These are phyloP conservation scores for Macquaria ambigua DNA, from an alignment of 2,113 vertebrate genomes.

Conservation along the genomic window DNA sequence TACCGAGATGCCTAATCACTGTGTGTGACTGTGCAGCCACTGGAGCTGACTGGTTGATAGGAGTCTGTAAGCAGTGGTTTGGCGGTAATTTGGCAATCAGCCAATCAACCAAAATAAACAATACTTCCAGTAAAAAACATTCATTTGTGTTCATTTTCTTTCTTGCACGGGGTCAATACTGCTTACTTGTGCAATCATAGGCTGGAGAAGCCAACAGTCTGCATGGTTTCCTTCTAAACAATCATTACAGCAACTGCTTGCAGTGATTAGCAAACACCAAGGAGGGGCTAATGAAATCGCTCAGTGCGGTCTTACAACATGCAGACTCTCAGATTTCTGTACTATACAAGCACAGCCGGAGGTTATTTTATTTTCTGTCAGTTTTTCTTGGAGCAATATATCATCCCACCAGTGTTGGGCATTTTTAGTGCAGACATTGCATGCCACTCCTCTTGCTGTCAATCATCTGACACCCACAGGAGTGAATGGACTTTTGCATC, in stretches of 20 bases:
- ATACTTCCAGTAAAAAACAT: neutral
- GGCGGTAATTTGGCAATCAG: constrained; percentile 28
- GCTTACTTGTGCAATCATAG: neutral
- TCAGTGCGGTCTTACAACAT: neutral
- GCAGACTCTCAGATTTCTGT: neutral
- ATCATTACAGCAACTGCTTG: constrained; percentile 5
- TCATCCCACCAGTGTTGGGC: neutral
- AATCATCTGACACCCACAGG: neutral
- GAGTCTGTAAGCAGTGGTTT: constrained; percentile 14
- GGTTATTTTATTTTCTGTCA: neutral
- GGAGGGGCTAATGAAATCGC: neutral
- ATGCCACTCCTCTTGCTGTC: neutral
- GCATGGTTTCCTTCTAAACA: neutral
- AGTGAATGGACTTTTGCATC: neutral
- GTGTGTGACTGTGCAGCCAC: constrained; percentile 24
- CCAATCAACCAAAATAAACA: constrained; percentile 27
- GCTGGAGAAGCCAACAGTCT: neutral
- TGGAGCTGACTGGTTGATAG: constrained; percentile 18
- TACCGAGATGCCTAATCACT: constrained; percentile 47
- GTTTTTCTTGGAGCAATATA: neutral
- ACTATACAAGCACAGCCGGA: neutral
- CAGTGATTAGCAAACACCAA: constrained; percentile 25
- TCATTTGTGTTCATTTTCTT: constrained; percentile 11
- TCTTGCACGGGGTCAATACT: neutral
- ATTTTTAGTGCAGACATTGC: neutral